Evolutionary conservation across 2,113 vertebrate genomes (phyloP), one percentile per base, ranked within the genome.

Genomic region (Proterorhinus semilunaris): DNA sequence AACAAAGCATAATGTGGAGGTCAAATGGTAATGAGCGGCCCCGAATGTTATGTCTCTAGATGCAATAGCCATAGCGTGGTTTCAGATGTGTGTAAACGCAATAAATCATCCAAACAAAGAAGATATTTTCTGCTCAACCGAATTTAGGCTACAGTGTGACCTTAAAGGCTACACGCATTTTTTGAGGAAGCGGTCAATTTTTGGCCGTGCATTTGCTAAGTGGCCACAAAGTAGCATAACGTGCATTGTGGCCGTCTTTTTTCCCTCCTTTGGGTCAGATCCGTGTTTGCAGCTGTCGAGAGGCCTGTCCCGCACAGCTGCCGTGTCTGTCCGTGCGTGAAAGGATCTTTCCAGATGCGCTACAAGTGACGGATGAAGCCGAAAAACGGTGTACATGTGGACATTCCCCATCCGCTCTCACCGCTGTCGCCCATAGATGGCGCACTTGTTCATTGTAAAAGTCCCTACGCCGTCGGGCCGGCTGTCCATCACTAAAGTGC

Each of bases 1-100:
- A 91, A 91, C 88, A 88, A 85, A 87, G 83, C 86, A 80, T 81
- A 76, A 87, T 84, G 86, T 85, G 72, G 87, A 89, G 90, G 88
- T 89, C 86, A 89, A 90, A 91, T 91, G 87, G 87, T 88, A 90
- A 91, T 89, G 82, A 87, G 82, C 0, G 65, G 27, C 81, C 75
- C 81, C 76, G 79, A 84, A 86, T 86, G 82, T 85, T 72, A 74
- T 62, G 69, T 86, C 84, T 88, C 83, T 85, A 75, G 67, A 80
- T 72, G 69, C 75, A 86, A 86, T 86, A 81, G 82, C 81, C 78
- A 82, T 82, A 71, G 27, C 79, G 68, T 81, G 66, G 42, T 68
- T 64, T 85, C 72, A 75, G 79, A 76, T 44, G 53, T 49, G 47
- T 62, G 77, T 65, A 80, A 82, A 86, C 74, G 58, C 76, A 81